Percentiles rank a stretch among this genome's conserved stretches.
These are phyloP conservation scores for Cosmia trapezina DNA, from an alignment of 2,888 invertebrate species.

Conservation along the genomic window DNA sequence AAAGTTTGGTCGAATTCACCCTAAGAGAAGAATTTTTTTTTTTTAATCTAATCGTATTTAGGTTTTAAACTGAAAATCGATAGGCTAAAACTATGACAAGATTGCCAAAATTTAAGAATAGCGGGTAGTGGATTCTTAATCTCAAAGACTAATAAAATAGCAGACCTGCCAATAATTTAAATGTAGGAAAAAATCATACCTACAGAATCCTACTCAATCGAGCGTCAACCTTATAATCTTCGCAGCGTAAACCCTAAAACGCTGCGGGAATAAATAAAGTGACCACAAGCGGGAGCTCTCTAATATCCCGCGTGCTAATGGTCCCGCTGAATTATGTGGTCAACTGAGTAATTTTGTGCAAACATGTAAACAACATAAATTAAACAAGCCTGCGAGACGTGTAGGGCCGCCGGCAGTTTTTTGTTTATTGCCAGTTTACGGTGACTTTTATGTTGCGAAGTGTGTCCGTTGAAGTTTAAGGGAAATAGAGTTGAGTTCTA, in stretches of 20 bases:
- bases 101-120: neutral
- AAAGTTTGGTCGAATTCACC: too few species aligned
- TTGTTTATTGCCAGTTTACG: slow-evolving; percentile 6
- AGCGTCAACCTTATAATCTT: slow-evolving; percentile 6
- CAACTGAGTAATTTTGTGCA: slow-evolving; percentile 50
- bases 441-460: slow-evolving; percentile 29
- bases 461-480: slow-evolving; percentile 2
- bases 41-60: neutral
- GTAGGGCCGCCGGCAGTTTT: slow-evolving; percentile 44
- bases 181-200: neutral
- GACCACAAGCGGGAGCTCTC: slow-evolving; percentile 37
- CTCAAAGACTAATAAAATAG: neutral
- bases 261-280: slow-evolving; percentile 47
- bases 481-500: neutral
- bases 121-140: neutral
- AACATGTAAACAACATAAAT: slow-evolving; percentile 62
- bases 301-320: slow-evolving; percentile 52
- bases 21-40: too few species aligned
- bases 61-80: neutral
- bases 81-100: neutral
- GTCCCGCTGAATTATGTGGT: slow-evolving; percentile 60
- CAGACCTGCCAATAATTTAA: neutral
- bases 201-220: neutral
- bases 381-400: slow-evolving; percentile 5
- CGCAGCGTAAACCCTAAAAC: slow-evolving; percentile 45